These are phyloP conservation scores for Molossus alvarezi DNA, from an alignment of 2,797 vertebrate species.

Conservation along the genomic window DNA sequence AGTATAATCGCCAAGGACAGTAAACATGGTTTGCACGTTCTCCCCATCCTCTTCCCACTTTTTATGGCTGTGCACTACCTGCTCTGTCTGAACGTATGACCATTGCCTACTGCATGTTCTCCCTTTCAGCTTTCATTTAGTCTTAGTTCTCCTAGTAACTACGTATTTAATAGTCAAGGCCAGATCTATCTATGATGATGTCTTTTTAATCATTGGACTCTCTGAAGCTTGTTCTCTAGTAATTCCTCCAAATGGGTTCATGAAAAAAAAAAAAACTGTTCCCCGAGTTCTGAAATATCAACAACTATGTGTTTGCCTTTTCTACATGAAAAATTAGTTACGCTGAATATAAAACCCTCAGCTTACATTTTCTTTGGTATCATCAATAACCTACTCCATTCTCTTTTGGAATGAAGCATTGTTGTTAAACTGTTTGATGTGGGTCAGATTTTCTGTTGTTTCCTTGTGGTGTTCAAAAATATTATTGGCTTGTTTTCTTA, in stretches of 20 bases:
- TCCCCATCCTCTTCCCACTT: background rate
- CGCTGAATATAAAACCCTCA: background rate
- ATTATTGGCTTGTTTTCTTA: background rate
- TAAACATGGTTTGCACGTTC: background rate
- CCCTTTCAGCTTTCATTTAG: background rate
- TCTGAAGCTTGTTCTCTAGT: slow-evolving; percentile 16
- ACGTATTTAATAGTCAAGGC: background rate
- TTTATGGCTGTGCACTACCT: background rate
- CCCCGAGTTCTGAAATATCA: background rate
- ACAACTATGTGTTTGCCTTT: background rate
- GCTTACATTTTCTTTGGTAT: background rate
- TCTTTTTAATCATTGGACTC: background rate
- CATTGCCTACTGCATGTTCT: background rate
- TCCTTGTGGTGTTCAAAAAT: background rate
- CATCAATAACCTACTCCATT: background rate
- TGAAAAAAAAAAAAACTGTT: background rate
- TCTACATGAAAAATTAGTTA: background rate
- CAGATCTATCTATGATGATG: background rate
- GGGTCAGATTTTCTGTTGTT: background rate
- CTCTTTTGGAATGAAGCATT: background rate
- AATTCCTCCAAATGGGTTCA: background rate
- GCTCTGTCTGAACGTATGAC: background rate
- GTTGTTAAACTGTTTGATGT: background rate
- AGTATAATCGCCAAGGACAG: background rate
- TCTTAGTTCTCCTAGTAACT: background rate